phyloP scores from a whole-genome alignment of 2,888 invertebrate genomes.

The Stictocephala bisonia region DNA sequence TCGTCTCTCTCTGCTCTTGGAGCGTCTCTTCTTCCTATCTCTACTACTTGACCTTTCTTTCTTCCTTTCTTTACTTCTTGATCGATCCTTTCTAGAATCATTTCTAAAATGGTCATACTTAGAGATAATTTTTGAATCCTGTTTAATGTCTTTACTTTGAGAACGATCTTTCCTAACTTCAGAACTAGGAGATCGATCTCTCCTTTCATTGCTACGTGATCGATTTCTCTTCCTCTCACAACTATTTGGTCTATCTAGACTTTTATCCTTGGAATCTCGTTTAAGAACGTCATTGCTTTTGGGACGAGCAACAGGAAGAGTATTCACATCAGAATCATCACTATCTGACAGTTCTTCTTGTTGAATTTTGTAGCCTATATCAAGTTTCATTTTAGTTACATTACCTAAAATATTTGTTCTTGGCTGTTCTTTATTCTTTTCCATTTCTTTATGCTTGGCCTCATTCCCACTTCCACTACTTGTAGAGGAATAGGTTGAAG shows the following conservation, averaged over 20 bases:
- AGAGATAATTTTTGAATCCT: neutral
- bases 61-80: conserved; percentile 27
- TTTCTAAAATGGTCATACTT: conserved; percentile 6
- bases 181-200: conserved; percentile 13
- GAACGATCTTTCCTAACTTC: conserved; percentile 6
- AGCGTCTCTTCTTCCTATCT: conserved; percentile 12
- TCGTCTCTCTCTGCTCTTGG: conserved; percentile 16
- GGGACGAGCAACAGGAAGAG: neutral
- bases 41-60: conserved; percentile 37
- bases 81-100: conserved; percentile 10
- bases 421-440: conserved; percentile 16
- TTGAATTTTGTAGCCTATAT: conserved; percentile 34
- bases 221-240: neutral
- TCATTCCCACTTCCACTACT: conserved; percentile 10
- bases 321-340: neutral
- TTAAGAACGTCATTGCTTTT: neutral
- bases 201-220: conserved; percentile 10
- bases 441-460: conserved; percentile 3
- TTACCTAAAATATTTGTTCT: neutral
- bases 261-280: neutral
- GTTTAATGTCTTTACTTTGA: conserved; percentile 21
- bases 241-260: conserved; percentile 3
- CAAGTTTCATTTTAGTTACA: conserved; percentile 25
- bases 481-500: neutral
- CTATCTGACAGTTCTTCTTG: conserved; percentile 31